phyloP scores from a whole-genome alignment of 2,113 vertebrate genomes.

The Neotoma lepida region DNA sequence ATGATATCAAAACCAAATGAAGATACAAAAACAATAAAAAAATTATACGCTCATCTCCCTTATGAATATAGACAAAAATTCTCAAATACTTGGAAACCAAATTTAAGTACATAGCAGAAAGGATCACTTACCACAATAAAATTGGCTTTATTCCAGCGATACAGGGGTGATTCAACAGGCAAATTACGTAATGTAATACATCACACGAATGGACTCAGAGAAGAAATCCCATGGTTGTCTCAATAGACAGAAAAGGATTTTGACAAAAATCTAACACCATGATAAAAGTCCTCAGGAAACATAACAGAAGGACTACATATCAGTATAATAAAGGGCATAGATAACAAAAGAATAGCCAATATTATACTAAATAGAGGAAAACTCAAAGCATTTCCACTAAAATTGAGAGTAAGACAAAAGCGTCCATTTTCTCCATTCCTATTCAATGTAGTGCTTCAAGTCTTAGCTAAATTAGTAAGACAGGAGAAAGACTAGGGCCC shows the following conservation, averaged over 20 bases:
- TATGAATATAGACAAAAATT: not conserved
- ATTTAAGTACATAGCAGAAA: not conserved
- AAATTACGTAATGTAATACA: not conserved
- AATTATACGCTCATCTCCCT: not conserved
- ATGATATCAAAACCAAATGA: not conserved
- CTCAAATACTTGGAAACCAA: not conserved
- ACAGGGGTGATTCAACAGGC: not conserved
- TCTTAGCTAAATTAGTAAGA: not conserved
- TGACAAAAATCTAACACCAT: not conserved
- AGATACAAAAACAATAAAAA: not conserved
- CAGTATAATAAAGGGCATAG: not conserved
- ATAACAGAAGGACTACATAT: not conserved
- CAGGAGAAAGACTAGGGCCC: not conserved
- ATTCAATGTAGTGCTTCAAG: not conserved
- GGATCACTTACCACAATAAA: not conserved
- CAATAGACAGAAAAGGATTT: not conserved
- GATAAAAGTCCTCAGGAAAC: not conserved
- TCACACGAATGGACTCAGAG: not conserved
- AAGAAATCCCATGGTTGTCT: not conserved
- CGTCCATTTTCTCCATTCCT: not conserved
- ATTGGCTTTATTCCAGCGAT: not conserved
- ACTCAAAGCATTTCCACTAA: not conserved
- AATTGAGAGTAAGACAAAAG: not conserved
- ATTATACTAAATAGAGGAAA: not conserved
- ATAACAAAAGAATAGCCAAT: not conserved